Evolutionary conservation across 1,140 invertebrate genomes (phyloP), one percentile per base, ranked within the genome.

Genomic region (Harlomillsia oculata): DNA sequence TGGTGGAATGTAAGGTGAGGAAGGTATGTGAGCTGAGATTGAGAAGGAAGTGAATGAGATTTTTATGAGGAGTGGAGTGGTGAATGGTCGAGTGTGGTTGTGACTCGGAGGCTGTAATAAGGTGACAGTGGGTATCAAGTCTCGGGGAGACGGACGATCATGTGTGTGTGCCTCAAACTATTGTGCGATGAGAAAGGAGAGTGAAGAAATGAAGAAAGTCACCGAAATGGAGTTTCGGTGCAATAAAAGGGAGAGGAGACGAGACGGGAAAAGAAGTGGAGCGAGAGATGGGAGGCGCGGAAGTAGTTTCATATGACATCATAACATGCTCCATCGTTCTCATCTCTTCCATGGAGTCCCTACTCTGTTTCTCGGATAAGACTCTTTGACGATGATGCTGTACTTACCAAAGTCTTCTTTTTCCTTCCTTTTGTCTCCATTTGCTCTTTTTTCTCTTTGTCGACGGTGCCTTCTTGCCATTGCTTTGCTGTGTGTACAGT

Each of bases 1-100:
- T 30, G 26, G 3, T 48, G 5, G 28, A 13, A 18, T 20, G 11
- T 18, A 2, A 21, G 28, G 25, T 20, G 28, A 29, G 26, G n/a
- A 20, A n/a, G n/a, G n/a, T 8, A 34, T n/a, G 32, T n/a, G 16
- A 41, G 25, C 44, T 20, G 44, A 56, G 53, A 56, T 56, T 56
- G 53, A 40, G 53, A 37, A 13, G n/a, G n/a, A n/a, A 37, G 49
- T n/a, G 53, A 48, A 56, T 40, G 53, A 56, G 53, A 36, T 46
- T 56, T 56, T 56, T 56, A 56, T 56, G 53, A 46, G 40, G 16
- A 18, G 28, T 30, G 25, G 41, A 45, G 39, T 43, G 21, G 16
- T 40, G 29, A 18, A 36, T 30, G 25, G 41, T 54, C 40, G 53
- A 32, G 16, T 40, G 29, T 46, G 53, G 53, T 37, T 48, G 18